phyloP scores from a whole-genome alignment of 2,888 invertebrate genomes.

The Tanytarsus gracilentus region DNA sequence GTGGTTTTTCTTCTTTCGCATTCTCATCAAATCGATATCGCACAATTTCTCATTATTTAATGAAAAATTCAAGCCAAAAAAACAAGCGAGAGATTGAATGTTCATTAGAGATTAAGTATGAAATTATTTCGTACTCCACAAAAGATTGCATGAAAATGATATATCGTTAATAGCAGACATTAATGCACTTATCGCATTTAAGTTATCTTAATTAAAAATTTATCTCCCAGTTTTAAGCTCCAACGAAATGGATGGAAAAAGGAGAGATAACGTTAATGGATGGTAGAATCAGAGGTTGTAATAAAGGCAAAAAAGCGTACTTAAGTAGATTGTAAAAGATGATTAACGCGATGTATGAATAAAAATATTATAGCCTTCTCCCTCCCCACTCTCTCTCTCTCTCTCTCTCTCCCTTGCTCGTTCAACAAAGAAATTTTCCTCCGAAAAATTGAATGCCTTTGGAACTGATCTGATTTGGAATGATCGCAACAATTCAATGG shows the following conservation, averaged over 20 bases:
- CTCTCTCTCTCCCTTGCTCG: too few relatives aligned
- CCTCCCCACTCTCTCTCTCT: too few relatives aligned
- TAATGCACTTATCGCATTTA: constrained; percentile 26
- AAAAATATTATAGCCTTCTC: constrained; percentile 17
- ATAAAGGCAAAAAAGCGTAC: constrained; percentile 25
- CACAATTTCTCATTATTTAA: too few relatives aligned
- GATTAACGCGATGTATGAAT: constrained; percentile 24
- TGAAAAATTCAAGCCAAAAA: too few relatives aligned
- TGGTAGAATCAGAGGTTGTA: constrained; percentile 19
- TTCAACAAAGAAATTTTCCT: constrained; percentile 6
- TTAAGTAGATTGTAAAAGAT: constrained; percentile 26
- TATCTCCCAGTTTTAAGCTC: constrained; percentile 18
- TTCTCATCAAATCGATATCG: too few relatives aligned
- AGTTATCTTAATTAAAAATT: constrained; percentile 27
- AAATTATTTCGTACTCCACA: constrained; percentile 4
- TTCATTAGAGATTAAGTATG: too few relatives aligned
- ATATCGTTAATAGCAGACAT: constrained; percentile 26
- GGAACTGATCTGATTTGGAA: background rate
- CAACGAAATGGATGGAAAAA: constrained; percentile 8
- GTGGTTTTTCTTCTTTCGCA: too few relatives aligned
- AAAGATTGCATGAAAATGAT: constrained; percentile 18
- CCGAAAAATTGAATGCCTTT: constrained; percentile 2
- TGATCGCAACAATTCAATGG: constrained; percentile 11
- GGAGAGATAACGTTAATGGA: constrained; percentile 25
- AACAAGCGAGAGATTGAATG: constrained; percentile 2